Evolutionary conservation across 1,140 invertebrate species (phyloP), one percentile per base, ranked within the genome.

Genomic region (Sesamia nonagrioides): DNA sequence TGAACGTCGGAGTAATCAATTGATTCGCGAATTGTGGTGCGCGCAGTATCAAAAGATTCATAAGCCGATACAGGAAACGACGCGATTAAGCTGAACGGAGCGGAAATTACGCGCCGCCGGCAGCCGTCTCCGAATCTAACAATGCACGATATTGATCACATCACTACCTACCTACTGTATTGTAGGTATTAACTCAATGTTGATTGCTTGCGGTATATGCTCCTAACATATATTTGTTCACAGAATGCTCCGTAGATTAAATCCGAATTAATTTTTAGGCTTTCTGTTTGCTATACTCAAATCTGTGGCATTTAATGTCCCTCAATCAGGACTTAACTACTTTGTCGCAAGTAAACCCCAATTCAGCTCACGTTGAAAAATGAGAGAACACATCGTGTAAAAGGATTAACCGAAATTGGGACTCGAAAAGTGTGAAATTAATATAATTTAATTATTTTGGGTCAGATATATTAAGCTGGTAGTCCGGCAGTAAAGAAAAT

Each of bases 81-180:
- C 37, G 40, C 72, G 61, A 68, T 75, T 79, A 58, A 69, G 71
- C 61, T 68, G 71, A 79, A 79, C 61, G 58, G 35, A 72, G 18
- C 78, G 78, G 78, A 79, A 79, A 79, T 79, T 79, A 56, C 56
- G 71, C 63, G 58, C 45, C 71, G 63, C 61, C 50, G 78, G 37
- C 71, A 75, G 45, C 52, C 74, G 61, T 77, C 74, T 66, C 60
- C 72, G 52, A 75, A 79, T 75, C 78, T 75, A 75, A 79, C 72
- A 68, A 77, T 77, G 61, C 61, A 68, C 48, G 61, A 33, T 77
- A 77, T 77, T 68, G 61, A 77, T 77, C 61, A 77, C 74, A 66
- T 77, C 60, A 54, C 74, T 27, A 76, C 17, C 27, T 50, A 63
- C 45, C 37, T 76, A 76, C 58, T 27, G 9, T 50, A 50, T 18